Base-by-base conservation (phyloP, 2,888 invertebrate species). In the Ectemnius cavifrons region DNA sequence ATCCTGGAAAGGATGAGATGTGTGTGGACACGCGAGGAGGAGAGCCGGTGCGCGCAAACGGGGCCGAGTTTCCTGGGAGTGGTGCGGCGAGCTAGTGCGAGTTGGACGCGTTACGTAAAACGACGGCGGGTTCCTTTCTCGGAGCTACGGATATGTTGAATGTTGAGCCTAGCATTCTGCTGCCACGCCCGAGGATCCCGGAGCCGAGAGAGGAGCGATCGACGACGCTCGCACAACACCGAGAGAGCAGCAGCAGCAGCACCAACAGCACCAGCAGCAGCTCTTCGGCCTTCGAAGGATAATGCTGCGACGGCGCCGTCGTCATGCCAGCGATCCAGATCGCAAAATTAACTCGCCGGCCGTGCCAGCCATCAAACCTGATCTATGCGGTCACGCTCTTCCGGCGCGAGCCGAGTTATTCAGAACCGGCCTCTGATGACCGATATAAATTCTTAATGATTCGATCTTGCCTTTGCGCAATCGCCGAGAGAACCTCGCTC, bases 31-130 rank as follows among this genome's bases (percentile, higher is more conserved):
- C 73, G 64, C 74, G 78, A 59, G 66, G 67, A 75, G 69, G 65
- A 71, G 67, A 70, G 62, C 37, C 68, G 57, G 70, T 63, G 67
- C 16, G 72, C n/a, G 68, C 16, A 61, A 73, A 72, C 70, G 71
- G 72, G 20, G 67, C 74, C 61, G 69, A 74, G 76, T 71, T 63
- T 80, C 62, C 73, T 67, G 71, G 70, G 81, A 75, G 80, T 67
- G 63, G 13, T 28, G n/a, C 20, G 45, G 23, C 23, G 66, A 37
- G 73, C 20, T n/a, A n/a, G 47, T 45, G 71, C 57, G 66, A 66
- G 73, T 78, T 67, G 63, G 73, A 67, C 37, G 37, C 65, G 79
- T 82, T 82, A 82, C 82, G 83, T 82, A 82, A 82, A 82, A 74
- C 81, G 37, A 37, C 8, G 70, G 57, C 74, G 72, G 77, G 79